These are phyloP conservation scores for Seriola aureovittata DNA, from an alignment of 2,113 vertebrate genomes.

Conservation along the genomic window DNA sequence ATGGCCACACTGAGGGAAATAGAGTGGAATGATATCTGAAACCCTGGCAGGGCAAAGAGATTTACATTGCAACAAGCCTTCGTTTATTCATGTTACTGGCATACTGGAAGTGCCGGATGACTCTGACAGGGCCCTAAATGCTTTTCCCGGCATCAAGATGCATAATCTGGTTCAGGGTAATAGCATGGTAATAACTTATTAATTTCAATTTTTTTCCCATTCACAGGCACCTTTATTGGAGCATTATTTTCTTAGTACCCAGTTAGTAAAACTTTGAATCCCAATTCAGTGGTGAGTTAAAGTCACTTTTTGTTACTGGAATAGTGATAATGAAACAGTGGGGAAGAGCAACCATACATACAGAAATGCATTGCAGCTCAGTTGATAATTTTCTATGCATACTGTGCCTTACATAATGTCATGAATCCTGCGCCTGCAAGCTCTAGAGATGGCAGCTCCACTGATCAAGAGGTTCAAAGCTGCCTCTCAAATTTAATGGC, in stretches of 20 bases:
- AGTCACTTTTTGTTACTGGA: not conserved
- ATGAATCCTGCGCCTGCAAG: not conserved
- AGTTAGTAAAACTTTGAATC: conserved; percentile 4
- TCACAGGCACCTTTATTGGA: not conserved
- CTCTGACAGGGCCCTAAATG: conserved; percentile 26
- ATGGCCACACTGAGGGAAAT: conserved; percentile 56
- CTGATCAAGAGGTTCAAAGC: not conserved
- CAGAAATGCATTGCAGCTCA: not conserved
- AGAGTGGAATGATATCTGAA: conserved; percentile 51
- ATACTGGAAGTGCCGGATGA: conserved; percentile 22
- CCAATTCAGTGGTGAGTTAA: conserved; percentile 8
- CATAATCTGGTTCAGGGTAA: conserved; percentile 23
- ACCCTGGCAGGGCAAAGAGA: conserved; percentile 36
- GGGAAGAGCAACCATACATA: not conserved
- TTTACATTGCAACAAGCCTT: conserved; percentile 44
- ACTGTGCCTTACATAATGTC: not conserved
- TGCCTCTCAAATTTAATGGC: not conserved
- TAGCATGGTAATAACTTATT: conserved; percentile 3
- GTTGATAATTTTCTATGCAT: not conserved
- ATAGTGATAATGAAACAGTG: not conserved
- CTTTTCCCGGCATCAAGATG: conserved; percentile 36
- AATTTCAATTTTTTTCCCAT: conserved; percentile 7
- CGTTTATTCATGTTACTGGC: conserved; percentile 45
- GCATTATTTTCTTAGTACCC: conserved; percentile 19
- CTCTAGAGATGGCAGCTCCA: not conserved